Percentiles rank a stretch among this genome's conserved stretches.
Evolutionary conservation across 2,797 vertebrate genomes (phyloP).

Genomic region (Scarus forsteni): DNA sequence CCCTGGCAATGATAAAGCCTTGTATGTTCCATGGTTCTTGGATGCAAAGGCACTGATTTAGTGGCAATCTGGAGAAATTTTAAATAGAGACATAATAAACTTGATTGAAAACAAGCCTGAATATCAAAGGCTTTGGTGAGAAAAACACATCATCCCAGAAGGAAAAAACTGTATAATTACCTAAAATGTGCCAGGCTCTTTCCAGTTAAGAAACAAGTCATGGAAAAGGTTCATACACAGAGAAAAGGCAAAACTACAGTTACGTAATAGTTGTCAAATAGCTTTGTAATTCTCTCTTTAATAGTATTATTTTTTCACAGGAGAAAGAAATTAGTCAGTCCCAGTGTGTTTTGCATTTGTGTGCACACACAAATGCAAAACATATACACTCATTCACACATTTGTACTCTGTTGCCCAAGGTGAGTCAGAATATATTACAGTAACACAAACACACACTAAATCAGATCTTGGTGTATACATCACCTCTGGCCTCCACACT

Average conservation of each 20-base stretch:
- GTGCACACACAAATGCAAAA: slow-evolving; percentile 13
- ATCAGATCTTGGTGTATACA: slow-evolving; percentile 53
- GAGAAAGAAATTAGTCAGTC: slow-evolving; percentile 17
- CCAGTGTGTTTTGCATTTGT: slow-evolving; percentile 30
- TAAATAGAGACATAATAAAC: slow-evolving; percentile 46
- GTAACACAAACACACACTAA: slow-evolving; percentile 49
- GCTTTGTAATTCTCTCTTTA: slow-evolving; percentile 49
- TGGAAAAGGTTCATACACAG: slow-evolving; percentile 66
- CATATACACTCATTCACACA: slow-evolving; percentile 39
- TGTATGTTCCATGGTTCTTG: slow-evolving; percentile 2
- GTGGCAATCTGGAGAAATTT: neutral
- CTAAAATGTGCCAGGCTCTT: slow-evolving; percentile 53
- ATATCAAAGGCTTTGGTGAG: slow-evolving; percentile 62
- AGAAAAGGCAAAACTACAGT: slow-evolving; percentile 55
- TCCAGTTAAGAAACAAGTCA: slow-evolving; percentile 65
- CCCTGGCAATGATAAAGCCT: slow-evolving; percentile 57
- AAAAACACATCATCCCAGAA: slow-evolving; percentile 34
- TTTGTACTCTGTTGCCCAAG: slow-evolving; percentile 54
- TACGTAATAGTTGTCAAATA: slow-evolving; percentile 45
- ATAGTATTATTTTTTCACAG: slow-evolving; percentile 23
- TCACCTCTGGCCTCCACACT: slow-evolving; percentile 39
- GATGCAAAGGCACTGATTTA: slow-evolving; percentile 47
- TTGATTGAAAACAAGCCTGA: slow-evolving; percentile 39
- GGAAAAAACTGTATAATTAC: slow-evolving; percentile 59
- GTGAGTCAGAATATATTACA: slow-evolving; percentile 72